Conservation (phyloP, 1,140 invertebrate species). For the Bombyx mandarina region DNA sequence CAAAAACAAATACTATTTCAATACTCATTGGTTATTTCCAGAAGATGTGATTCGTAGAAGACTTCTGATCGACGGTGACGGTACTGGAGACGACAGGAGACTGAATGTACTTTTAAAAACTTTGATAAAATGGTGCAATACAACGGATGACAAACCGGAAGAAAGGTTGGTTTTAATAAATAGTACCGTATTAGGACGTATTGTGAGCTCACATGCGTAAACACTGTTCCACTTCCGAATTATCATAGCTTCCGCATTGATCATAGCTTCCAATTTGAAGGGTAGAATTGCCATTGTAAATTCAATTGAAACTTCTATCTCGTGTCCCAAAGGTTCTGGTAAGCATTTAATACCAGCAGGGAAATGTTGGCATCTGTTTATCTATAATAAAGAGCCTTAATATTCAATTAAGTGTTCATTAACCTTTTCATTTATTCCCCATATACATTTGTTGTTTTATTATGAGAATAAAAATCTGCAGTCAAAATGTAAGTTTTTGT, state of each 20-base stretch:
- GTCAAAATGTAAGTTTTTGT: too few species aligned
- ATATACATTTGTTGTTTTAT: too few species aligned
- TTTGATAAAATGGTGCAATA: conserved; percentile 90
- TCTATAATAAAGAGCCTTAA: too few species aligned
- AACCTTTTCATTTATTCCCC: too few species aligned
- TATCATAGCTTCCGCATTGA: background rate
- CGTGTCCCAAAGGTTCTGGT: too few species aligned
- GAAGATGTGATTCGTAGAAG: conserved; percentile 94
- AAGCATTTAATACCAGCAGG: too few species aligned
- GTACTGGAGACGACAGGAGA: conserved; percentile 93
- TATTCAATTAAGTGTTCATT: too few species aligned
- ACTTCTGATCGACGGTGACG: conserved; percentile 95
- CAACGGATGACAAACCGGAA: conserved; percentile 77
- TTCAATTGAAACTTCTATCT: too few species aligned
- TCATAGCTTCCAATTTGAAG: background rate
- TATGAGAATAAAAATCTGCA: too few species aligned
- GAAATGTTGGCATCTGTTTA: too few species aligned
- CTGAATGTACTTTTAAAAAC: conserved; percentile 89
- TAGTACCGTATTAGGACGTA: too few species aligned
- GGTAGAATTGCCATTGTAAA: background rate
- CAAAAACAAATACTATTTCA: background rate
- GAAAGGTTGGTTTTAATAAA: conserved; percentile 73
- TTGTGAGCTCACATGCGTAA: too few species aligned
- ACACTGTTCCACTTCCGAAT: background rate
- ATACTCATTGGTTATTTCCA: conserved; percentile 62